Evolutionary conservation across 2,797 vertebrate species (phyloP).

Genomic region (Alfaro cultratus): DNA sequence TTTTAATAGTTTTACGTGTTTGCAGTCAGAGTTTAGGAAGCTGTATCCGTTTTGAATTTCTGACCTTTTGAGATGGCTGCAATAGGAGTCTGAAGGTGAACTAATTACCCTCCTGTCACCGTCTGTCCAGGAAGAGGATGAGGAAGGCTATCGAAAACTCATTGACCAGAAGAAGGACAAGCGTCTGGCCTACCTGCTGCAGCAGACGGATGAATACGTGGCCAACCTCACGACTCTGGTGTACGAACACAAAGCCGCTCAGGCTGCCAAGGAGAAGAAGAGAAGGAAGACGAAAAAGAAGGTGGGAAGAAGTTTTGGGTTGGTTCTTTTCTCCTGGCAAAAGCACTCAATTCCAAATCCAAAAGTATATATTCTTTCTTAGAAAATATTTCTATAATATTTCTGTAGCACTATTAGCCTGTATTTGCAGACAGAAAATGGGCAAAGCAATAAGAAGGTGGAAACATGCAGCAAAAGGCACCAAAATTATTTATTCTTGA

Average conservation of each 20-base stretch:
- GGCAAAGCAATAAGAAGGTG: background rate
- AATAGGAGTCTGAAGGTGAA: background rate
- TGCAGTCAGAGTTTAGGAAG: background rate
- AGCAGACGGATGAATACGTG: slow-evolving; percentile 96
- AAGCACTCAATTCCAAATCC: background rate
- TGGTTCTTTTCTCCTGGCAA: background rate
- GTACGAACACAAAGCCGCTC: slow-evolving; percentile 96
- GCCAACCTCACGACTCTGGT: slow-evolving; percentile 95
- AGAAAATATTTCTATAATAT: background rate
- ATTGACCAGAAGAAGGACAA: slow-evolving; percentile 99
- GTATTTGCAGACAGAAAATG: background rate
- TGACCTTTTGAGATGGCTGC: background rate
- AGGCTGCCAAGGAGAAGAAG: slow-evolving; percentile 98
- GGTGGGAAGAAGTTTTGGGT: slow-evolving; percentile 74
- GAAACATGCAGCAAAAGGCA: background rate
- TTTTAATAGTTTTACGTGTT: background rate
- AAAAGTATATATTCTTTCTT: background rate
- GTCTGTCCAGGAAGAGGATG: slow-evolving; percentile 89
- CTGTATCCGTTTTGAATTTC: background rate
- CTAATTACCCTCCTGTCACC: slow-evolving; percentile 1
- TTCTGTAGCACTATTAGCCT: background rate
- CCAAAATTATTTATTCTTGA: background rate
- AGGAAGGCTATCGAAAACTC: slow-evolving; percentile 96
- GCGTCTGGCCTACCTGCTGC: slow-evolving; percentile 93
- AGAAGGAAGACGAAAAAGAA: slow-evolving; percentile 91